Base-by-base conservation (phyloP, 64 coral and sea anemone genomes). In the Montipora foliosa region DNA sequence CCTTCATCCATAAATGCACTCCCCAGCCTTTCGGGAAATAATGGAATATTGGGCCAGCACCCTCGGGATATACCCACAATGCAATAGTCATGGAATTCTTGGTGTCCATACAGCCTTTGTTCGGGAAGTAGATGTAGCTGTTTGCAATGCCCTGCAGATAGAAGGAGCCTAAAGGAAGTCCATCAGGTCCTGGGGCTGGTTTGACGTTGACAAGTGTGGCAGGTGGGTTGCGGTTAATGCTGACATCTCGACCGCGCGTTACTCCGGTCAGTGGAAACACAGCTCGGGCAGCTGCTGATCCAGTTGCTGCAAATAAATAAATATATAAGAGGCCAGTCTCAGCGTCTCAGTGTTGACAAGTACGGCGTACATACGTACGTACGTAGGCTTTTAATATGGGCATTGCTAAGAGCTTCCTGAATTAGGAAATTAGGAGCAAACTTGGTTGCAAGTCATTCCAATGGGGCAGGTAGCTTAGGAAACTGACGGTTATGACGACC, bases 21-120 rank as follows among this genome's bases (percentile, higher is more conserved):
- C 95, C 95, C 89, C 92, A 88, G 12, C 76, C 88, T 2, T 76
- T 90, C 2, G 81, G 92, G 29, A 94, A 80, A 71, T 94, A 96
- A 55, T 96, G 93, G 22, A 97, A 79, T 52, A 97, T 97, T 29
- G 95, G 95, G 15, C 95, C 95, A 16, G 76, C 50, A 45, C 92
- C 84, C 22, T 94, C 61, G 12, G 93, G 92, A 4, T 94, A 82
- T 12, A 97, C 89, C 95, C 92, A 94, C 12, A 79, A 70, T 22
- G 94, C 79, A 22, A 97, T 89, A 4, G 92, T 94, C 15, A 97
- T 78, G 3, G 95, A 96, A 51, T 77, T 90, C 67, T 64, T 84
- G n/a, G 92, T 91, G 48, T 94, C 91, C 13, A 94, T 71, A 16
- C 92, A 74, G 47, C 95, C 82, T 25, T 49, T 88, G 61, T 91